Percentiles rank a stretch among this genome's conserved stretches.
These are phyloP conservation scores for Lota lota DNA, from an alignment of 2,113 vertebrate species.

Conservation along the genomic window DNA sequence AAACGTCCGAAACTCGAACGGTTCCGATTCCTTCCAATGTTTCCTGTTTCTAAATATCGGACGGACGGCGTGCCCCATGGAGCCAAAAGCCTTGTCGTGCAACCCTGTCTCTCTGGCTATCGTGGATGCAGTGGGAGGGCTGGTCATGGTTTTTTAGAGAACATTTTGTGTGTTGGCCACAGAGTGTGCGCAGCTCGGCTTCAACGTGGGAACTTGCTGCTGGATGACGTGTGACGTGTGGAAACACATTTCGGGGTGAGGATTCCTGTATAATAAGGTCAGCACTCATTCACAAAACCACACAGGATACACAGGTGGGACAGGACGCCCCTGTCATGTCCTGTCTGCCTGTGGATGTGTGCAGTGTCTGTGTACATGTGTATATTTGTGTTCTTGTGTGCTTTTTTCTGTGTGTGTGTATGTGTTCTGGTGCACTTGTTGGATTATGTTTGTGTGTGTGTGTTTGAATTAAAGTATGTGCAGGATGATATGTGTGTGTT, in stretches of 20 bases:
- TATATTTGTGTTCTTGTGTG: conserved; percentile 9
- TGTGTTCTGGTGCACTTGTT: no score
- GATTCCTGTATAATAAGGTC: conserved; percentile 59
- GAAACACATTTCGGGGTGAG: conserved; percentile 66
- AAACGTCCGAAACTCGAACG: conserved; percentile 2
- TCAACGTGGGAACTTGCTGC: conserved; percentile 12
- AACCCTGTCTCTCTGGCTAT: conserved; percentile 32
- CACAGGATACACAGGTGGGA: conserved; percentile 57
- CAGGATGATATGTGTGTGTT: no score
- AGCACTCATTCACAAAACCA: conserved; percentile 41
- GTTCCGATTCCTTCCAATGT: neutral
- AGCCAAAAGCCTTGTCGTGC: conserved; percentile 30
- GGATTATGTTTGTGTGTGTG: no score
- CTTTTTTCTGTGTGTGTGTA: conserved; percentile 17
- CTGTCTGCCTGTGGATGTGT: neutral
- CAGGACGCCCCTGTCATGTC: conserved; percentile 7
- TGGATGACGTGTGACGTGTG: conserved; percentile 41
- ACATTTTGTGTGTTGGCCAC: conserved; percentile 36
- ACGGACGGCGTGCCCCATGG: neutral
- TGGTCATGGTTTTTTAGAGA: conserved; percentile 23
- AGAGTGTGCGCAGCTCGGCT: conserved; percentile 21
- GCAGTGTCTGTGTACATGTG: conserved; percentile 4
- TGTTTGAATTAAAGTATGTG: no score
- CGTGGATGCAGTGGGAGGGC: conserved; percentile 17
- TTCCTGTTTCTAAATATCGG: conserved; percentile 47